A percentile compares a stretch with the other conserved stretches of the same genome.
These are phyloP conservation scores for Danionella dracula DNA, from an alignment of 2,797 vertebrate genomes.

Conservation along the genomic window DNA sequence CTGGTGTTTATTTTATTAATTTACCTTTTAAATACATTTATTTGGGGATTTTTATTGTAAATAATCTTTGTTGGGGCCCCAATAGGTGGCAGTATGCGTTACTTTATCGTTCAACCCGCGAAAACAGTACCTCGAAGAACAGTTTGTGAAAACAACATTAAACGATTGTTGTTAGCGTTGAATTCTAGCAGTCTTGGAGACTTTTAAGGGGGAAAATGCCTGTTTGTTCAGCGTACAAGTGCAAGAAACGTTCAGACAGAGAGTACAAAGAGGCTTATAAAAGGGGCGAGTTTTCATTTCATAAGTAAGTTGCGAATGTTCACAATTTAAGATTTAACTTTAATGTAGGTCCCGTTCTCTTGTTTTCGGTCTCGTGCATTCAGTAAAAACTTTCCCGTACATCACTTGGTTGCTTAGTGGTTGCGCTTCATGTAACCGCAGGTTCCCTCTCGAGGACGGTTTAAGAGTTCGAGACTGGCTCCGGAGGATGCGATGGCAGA, in stretches of 20 bases:
- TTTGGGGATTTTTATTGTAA: too few species aligned
- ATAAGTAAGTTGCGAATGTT: conserved; percentile 12
- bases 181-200: neutral
- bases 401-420: too few species aligned
- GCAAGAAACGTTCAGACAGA: conserved; percentile 27
- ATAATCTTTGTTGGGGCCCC: neutral
- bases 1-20: too few species aligned
- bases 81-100: neutral
- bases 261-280: conserved; percentile 27
- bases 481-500: conserved; percentile 30
- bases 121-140: neutral
- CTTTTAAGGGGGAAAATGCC: conserved; percentile 12
- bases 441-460: conserved; percentile 18
- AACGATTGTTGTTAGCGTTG: neutral
- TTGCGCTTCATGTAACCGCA: neutral
- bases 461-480: conserved; percentile 23
- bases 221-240: conserved; percentile 24
- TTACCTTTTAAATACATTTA: too few species aligned
- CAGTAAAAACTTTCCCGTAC: too few species aligned
- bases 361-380: too few species aligned
- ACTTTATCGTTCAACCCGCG: neutral
- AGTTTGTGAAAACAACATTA: neutral
- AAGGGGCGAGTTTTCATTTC: conserved; percentile 28
- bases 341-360: too few species aligned
- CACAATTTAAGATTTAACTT: too few species aligned